Evolutionary conservation across 1,140 invertebrate genomes (phyloP).

Genomic region (Lepeophtheirus salmonis): DNA sequence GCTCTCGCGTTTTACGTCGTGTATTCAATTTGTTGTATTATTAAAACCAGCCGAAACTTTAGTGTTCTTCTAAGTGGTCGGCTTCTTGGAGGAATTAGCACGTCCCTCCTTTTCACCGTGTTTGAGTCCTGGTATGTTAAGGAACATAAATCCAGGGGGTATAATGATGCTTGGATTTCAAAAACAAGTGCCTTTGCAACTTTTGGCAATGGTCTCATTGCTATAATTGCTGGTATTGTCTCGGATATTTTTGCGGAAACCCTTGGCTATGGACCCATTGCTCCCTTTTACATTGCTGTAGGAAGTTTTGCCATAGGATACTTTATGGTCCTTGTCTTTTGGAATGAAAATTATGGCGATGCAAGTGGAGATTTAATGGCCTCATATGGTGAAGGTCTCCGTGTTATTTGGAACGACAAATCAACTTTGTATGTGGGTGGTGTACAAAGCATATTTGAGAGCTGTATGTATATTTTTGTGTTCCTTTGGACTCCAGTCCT

Average conservation of each 20-base stretch:
- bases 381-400: slow-evolving; percentile 26
- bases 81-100: slow-evolving; percentile 47
- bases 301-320: slow-evolving; percentile 35
- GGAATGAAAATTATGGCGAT: slow-evolving; percentile 44
- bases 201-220: slow-evolving; percentile 45
- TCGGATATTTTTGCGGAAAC: slow-evolving; percentile 40
- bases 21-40: slow-evolving; percentile 41
- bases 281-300: slow-evolving; percentile 43
- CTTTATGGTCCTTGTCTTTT: slow-evolving; percentile 33
- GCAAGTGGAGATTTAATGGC: slow-evolving; percentile 23
- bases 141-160: slow-evolving; percentile 40
- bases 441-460: slow-evolving; percentile 47
- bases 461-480: slow-evolving; percentile 56
- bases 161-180: slow-evolving; percentile 34
- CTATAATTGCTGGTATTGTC: slow-evolving; percentile 42
- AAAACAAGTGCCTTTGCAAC: slow-evolving; percentile 42
- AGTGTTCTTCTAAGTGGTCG: slow-evolving; percentile 31
- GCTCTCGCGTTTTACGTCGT: slow-evolving; percentile 39
- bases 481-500: slow-evolving; percentile 47
- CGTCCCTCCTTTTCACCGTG: slow-evolving; percentile 46
- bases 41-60: slow-evolving; percentile 33
- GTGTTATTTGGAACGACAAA: slow-evolving; percentile 28
- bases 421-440: slow-evolving; percentile 38
- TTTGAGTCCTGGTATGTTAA: slow-evolving; percentile 52
- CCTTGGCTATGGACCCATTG: slow-evolving; percentile 36